Percentiles rank a stretch among this genome's conserved stretches.
Conservation (phyloP, 2,113 vertebrate species). For the Coregonus clupeaformis region DNA sequence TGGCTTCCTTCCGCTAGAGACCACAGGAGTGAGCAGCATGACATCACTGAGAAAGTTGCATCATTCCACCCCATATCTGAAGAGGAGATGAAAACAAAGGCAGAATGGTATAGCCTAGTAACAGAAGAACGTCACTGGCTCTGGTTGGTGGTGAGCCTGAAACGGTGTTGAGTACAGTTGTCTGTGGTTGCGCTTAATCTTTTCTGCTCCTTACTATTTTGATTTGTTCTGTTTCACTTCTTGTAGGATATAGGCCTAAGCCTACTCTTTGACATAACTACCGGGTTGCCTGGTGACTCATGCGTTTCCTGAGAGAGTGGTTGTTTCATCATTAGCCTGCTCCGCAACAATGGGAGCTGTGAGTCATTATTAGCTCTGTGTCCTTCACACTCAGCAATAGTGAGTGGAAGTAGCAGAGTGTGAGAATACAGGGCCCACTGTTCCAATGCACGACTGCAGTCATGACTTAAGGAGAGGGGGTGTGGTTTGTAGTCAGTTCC, state of each 20-base stretch:
- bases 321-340: slow-evolving; percentile 1
- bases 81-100: too few species aligned
- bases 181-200: background rate
- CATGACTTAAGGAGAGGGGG: background rate
- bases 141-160: background rate
- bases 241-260: too few species aligned
- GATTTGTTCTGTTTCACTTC: background rate
- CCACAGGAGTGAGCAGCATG: too few species aligned
- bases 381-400: background rate
- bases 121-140: background rate
- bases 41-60: too few species aligned
- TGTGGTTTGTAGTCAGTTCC: slow-evolving; percentile 17
- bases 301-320: slow-evolving; percentile 9
- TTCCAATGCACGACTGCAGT: background rate
- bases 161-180: background rate
- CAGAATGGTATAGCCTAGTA: background rate
- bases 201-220: background rate
- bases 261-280: background rate
- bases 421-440: background rate
- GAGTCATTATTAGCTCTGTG: background rate
- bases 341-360: background rate
- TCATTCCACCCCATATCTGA: too few species aligned
- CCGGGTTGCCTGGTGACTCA: slow-evolving; percentile 27
- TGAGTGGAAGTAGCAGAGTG: background rate
- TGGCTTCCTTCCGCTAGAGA: too few species aligned